Evolutionary conservation across 2,113 vertebrate genomes (phyloP), one percentile per base, ranked within the genome.

Genomic region (Nerophis lumbriciformis): DNA sequence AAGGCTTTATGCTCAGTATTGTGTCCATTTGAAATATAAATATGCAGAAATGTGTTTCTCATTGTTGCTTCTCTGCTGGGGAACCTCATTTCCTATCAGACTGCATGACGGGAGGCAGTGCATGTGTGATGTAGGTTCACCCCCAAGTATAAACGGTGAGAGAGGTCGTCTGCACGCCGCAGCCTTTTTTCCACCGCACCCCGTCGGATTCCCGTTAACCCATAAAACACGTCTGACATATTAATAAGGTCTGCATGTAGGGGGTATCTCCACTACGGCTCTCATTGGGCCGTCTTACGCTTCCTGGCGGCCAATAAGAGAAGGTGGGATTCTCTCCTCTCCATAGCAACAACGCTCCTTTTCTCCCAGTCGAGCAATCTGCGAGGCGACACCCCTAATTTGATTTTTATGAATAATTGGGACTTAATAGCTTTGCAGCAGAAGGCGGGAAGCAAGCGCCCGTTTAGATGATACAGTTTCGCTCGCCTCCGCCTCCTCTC

Each of bases 301-400:
- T 72, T 85, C 70, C 66, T 39, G 0, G 50, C 48, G 80, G 76
- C 94, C 94, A 96, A 94, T 94, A 71, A 68, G 83, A 82, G 60
- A 68, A 69, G 45, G 44, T 73, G 82, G 55, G 90, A 84, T 78
- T 90, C 87, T 84, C 89, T 89, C 88, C 91, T 85, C 92, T 93
- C 94, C 55, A 93, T 95, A 96, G 95, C 94, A 98, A 97, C 95
- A 96, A 91, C 90, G 83, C 79, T 81, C 90, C 70, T 82, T 83
- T 79, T 83, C 85, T 84, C 70, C 37, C 21, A 86, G 85, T 82
- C 68, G 85, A 79, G 76, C 85, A 87, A 89, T 88, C 78, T 69
- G 88, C 85, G 89, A 93, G 90, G 83, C 82, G 90, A 93, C 91
- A 94, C 91, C 92, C 92, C 83, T 91, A 90, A 92, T 90, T 93